Base-by-base conservation (phyloP, 2,888 invertebrate species). In the Palloptera scutellata region DNA sequence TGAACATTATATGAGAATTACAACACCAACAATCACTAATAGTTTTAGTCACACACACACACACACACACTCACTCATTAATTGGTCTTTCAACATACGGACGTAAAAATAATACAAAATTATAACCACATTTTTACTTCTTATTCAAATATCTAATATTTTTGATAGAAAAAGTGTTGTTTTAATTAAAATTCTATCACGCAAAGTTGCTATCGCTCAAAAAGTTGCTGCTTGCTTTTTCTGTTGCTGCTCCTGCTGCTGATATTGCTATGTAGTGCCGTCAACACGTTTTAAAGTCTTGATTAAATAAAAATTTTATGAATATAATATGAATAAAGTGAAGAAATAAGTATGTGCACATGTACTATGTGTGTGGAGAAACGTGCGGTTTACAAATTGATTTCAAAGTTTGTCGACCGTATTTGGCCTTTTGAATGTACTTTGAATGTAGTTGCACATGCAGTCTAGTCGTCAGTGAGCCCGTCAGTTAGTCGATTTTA, bases 351-450 rank as follows among this genome's bases (percentile, higher is more conserved):
- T 48, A 41, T 11, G 48, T 57, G n/a, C n/a, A n/a, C n/a, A n/a
- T n/a, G n/a, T n/a, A n/a, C n/a, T n/a, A 17, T 12, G 19, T 12
- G 17, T n/a, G 17, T 20, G 10, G 15, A n/a, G n/a, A 30, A 13
- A 17, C n/a, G 43, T 59, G 66, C 40, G 54, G 43, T 54, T 60
- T 66, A 60, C 55, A 61, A 66, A 66, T 66, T 66, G 60, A 55
- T 66, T 66, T 66, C 61, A 66, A 66, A 66, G 66, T 66, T 61
- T 66, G 55, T 61, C 66, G 66, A 66, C 66, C 61, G 66, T 66
- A 55, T 61, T 60, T 61, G 66, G 66, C 66, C 66, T 66, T 61
- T 54, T 40, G 30, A 30, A 30, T 30, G 30, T 30, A 30, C 30
- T 30, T 30, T 30, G n/a, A n/a, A n/a, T n/a, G 30, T 6, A 30